Evolutionary conservation across 2,113 vertebrate genomes (phyloP), one percentile per base, ranked within the genome.

Genomic region (Harpagus bidentatus): DNA sequence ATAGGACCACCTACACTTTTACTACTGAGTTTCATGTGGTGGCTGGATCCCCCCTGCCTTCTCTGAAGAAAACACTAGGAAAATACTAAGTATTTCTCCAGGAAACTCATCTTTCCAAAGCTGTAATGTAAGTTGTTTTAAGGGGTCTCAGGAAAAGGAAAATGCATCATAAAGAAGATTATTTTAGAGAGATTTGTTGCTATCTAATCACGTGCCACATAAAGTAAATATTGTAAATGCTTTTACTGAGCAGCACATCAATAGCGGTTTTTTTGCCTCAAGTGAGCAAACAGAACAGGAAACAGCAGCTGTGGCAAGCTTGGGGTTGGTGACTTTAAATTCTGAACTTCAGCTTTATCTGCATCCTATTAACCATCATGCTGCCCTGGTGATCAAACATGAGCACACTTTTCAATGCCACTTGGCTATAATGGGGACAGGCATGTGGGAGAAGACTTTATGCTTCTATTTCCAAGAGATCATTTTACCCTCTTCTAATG

Each of bases 211-310:
- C 0, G 2, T 87, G 50, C 23, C 36, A 28, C 43, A 32, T 34
- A 88, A 92, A 81, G n/a, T 83, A 94, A 95, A 87, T 71, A 59
- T 15, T 67, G 42, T 42, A 89, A 88, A 90, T 93, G 42, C 38
- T 97, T 88, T 89, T 85, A 84, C 53, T 92, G 85, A 72, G 50
- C 34, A 87, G 59, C 36, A 70, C 42, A 67, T 86, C 65, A 53
- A 19, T 56, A 94, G 20, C 1, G 42, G 2, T 18, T 7, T 82
- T 81, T 93, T 82, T 86, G 16, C 61, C 28, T 69, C n/a, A 88
- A 45, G 36, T 84, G 40, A 53, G 47, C 5, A 16, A 92, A 58
- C 14, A 53, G 52, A 56, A 76, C 17, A 67, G 58, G 74, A 95
- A 93, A 79, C 28, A 74, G 61, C 40, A 96, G 43, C 82, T 88